Base-by-base conservation (phyloP, 2,888 invertebrate species). In the Ellobium chinense region DNA sequence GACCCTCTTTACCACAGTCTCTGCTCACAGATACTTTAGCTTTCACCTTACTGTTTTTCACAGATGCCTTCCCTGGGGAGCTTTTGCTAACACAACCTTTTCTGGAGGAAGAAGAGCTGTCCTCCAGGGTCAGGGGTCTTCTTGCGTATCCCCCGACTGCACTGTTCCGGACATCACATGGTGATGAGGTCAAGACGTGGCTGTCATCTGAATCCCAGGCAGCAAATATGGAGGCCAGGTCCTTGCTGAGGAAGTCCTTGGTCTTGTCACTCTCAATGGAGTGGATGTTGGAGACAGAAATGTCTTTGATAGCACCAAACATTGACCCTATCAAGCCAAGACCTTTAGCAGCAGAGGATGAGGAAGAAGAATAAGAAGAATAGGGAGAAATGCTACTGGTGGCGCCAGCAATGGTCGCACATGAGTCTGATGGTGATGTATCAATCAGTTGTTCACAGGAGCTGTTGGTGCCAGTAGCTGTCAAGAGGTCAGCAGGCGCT, bases 291-390 rank as follows among this genome's bases (percentile, higher is more conserved):
- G 90, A 89, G 31, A 92, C 90, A n/a, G 90, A 91, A 21, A 92
- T 83, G 80, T 92, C 91, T 83, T 92, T 92, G 54, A 92, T 92
- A 5, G 90, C 82, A 21, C 92, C 92, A 85, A 92, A 92, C 65
- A 85, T 84, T 31, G 84, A 68, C 58, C 82, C 68, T 70, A 85
- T 66, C 78, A 80, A 54, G 79, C 68, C 74, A 76, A 79, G 34
- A 84, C 31, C 75, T 75, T 77, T 82, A 36, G 78, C 81, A 62
- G 65, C 60, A 39, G 75, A 83, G 29, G 77, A 36, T 31, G 54
- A 73, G 18, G 77, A 62, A 24, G 66, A 58, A n/a, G n/a, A n/a
- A n/a, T n/a, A n/a, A n/a, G n/a, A n/a, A n/a, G n/a, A n/a, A n/a
- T n/a, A n/a, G 0, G 66, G 56, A 54, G 70, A 65, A 12, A 58